Evolutionary conservation across 1,140 invertebrate genomes (phyloP), one percentile per base, ranked within the genome.

Genomic region (Scylla paramamosain): DNA sequence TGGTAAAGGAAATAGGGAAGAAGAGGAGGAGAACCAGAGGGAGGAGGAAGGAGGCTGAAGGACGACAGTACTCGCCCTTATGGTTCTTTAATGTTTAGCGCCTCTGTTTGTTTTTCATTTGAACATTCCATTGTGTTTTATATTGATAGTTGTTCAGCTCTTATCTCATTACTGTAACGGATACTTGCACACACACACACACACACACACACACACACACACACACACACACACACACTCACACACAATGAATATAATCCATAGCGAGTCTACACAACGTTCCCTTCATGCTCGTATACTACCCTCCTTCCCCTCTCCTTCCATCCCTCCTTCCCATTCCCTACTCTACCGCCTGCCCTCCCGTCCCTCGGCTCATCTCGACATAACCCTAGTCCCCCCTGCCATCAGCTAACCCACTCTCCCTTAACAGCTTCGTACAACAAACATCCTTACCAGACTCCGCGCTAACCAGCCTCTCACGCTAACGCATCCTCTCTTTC

Each of bases 381-480:
- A n/a, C 67, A 12, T 20, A 3, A 39, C 87, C 25, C 6, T 89
- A 89, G 87, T 89, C 87, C 39, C 39, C 87, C 87, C 87, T 89
- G 32, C 87, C 31, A 45, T 46, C 39, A 46, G 32, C 32, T 28
- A 31, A 87, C 84, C 39, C 39, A 89, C 39, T 89, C 39, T 89
- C 87, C 87, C 45, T 89, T 89, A 89, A 89, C 46, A 89, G 39
- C 45, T 48, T 45, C 31, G 46, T 48, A 89, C 87, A 89, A 46
- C 87, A 89, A 46, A 39, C 87, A 89, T 46, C 31, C 39, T 46
- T n/a, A 6, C 87, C 87, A 46, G 25, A 39, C 87, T 89, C 39
- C 31, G 8, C 46, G 39, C 87, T 89, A 39, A 89, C 31, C 87
- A 28, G 87, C 39, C 28, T n/a, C 87, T 87, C 87, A 10, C 46